These are phyloP conservation scores for Meganola albula DNA, from an alignment of 2,888 invertebrate genomes.

Conservation along the genomic window DNA sequence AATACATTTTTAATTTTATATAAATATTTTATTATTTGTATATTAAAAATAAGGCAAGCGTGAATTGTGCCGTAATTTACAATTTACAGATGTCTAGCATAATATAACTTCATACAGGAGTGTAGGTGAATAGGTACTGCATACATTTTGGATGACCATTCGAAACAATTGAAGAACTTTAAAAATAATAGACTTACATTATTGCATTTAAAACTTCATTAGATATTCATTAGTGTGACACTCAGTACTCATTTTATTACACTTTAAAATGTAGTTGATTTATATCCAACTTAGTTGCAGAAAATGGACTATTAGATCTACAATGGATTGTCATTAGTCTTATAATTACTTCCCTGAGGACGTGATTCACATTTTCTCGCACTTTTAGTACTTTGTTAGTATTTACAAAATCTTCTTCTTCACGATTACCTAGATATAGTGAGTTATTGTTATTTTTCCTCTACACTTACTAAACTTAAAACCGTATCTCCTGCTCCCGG, in stretches of 20 bases:
- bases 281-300: constrained; percentile 18
- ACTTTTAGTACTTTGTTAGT: constrained; percentile 4
- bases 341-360: constrained; percentile 18
- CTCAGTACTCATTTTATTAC: constrained; percentile 17
- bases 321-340: constrained; percentile 18
- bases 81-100: too few species aligned
- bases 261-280: constrained; percentile 8
- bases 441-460: not conserved
- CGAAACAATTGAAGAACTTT: too few species aligned
- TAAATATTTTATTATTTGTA: too few species aligned
- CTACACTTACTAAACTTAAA: not conserved
- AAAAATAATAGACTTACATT: not conserved
- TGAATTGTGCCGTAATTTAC: too few species aligned
- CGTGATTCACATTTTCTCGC: constrained; percentile 20
- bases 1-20: too few species aligned
- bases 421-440: not conserved
- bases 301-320: constrained; percentile 22
- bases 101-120: too few species aligned
- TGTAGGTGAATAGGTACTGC: too few species aligned
- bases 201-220: not conserved
- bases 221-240: constrained; percentile 12
- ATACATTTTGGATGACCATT: too few species aligned
- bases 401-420: not conserved
- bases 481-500: not conserved
- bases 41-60: too few species aligned